Base-by-base conservation (phyloP, 1,140 invertebrate species). In the Agrypnia vestita region DNA sequence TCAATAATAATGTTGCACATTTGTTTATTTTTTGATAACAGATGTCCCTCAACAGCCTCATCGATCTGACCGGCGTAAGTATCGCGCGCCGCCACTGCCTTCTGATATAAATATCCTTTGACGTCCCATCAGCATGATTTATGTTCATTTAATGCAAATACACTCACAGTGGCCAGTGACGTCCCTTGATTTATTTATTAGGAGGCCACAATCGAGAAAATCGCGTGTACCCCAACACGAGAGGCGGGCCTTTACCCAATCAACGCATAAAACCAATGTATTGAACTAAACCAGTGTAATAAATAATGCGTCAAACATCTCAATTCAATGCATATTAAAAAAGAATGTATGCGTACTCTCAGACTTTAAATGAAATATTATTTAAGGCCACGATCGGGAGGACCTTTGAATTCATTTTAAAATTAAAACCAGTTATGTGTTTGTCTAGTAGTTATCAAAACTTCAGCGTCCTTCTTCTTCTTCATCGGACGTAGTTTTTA, bases 71-170 rank as follows among this genome's bases (percentile, higher is more conserved):
- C 49, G 49, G 61, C 35, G 12, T 64, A 64, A 64, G 35, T 35
- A 64, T 64, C 61, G 35, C 61, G 61, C 61, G 61, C 35, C 61
- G 61, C 61, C 61, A 64, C 61, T 64, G 61, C 35, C 61, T 64
- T 64, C 61, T 0, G 47, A 49, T 72, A 72, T 44, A 76, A 46
- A 76, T 76, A 62, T 76, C 35, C 53, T 43, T 49, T 55, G 25
- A 44, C 53, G 47, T 61, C 74, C 35, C 44, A 61, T 59, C 35
- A 55, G 56, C n/a, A 76, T 62, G 74, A 76, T 76, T 76, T 59
- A 76, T 76, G 19, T n/a, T 47, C 55, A 17, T 76, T 76, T 46
- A 76, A 76, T 76, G 74, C 56, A 76, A 76, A 76, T 76, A 76
- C 74, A 61, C 51, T 61, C 21, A 61, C 51, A 25, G 74, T 55